phyloP scores from a whole-genome alignment of 1,140 invertebrate species.

The Hylaeus volcanicus region DNA sequence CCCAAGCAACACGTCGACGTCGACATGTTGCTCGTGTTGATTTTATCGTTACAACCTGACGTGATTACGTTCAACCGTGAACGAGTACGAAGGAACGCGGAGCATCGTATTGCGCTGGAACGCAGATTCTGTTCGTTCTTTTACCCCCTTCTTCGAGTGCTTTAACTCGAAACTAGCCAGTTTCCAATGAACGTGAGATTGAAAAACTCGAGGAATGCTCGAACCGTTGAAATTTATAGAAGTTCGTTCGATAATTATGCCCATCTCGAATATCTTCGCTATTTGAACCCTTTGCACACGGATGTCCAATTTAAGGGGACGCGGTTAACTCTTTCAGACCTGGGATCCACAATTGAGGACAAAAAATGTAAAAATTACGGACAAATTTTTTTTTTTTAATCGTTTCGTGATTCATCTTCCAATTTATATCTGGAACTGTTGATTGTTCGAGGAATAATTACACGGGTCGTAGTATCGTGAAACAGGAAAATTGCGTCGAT shows the following conservation, averaged over 20 bases:
- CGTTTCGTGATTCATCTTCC: too few species aligned
- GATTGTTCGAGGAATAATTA: too few species aligned
- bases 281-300: too few species aligned
- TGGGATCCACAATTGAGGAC: too few species aligned
- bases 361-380: too few species aligned
- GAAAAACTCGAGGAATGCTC: not conserved
- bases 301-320: too few species aligned
- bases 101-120: not conserved
- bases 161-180: not conserved
- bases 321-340: too few species aligned
- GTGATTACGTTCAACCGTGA: not conserved
- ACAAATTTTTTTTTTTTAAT: too few species aligned
- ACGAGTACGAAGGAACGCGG: constrained; percentile 1
- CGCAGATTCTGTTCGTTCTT: not conserved
- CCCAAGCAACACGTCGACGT: not conserved
- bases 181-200: not conserved
- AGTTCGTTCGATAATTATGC: too few species aligned
- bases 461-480: too few species aligned
- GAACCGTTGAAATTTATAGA: not conserved
- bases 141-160: not conserved
- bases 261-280: too few species aligned
- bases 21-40: not conserved
- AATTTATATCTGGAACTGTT: too few species aligned
- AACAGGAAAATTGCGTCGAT: not conserved
- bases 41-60: constrained; percentile 1